Percentiles rank a stretch among this genome's conserved stretches.
phyloP scores from a whole-genome alignment of 1,140 invertebrate species.

The Apis laboriosa region DNA sequence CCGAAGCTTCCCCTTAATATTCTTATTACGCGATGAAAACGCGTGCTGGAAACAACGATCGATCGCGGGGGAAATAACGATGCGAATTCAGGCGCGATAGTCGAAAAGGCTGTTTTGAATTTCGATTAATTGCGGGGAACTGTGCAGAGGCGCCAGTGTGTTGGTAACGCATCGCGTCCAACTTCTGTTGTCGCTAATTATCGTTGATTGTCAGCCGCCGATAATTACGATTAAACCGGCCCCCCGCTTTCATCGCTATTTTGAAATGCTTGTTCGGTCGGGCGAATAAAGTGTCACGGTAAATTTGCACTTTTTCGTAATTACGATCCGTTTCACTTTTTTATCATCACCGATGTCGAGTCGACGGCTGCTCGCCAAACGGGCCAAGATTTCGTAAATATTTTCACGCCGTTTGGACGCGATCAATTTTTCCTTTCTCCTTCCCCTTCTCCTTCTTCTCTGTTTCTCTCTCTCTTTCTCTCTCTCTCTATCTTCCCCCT shows the following conservation, averaged over 20 bases:
- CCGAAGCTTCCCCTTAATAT: not conserved
- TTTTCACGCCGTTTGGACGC: not conserved
- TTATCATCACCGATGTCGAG: not conserved
- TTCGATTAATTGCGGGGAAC: constrained; percentile 29
- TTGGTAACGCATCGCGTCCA: constrained; percentile 9
- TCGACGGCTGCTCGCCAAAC: not conserved
- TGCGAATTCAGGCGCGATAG: not conserved
- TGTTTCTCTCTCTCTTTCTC: too few relatives aligned
- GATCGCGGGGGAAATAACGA: not conserved
- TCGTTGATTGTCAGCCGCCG: not conserved
- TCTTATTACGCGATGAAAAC: not conserved
- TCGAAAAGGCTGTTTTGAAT: constrained; percentile 25
- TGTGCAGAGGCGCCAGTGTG: not conserved
- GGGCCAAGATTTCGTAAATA: not conserved
- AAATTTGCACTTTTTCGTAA: constrained; percentile 12
- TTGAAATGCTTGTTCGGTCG: not conserved
- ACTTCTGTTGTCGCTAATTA: constrained; percentile 42
- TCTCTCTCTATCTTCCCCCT: too few relatives aligned
- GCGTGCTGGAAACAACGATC: not conserved
- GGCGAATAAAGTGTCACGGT: not conserved
- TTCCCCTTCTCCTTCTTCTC: too few relatives aligned
- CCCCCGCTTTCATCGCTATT: not conserved
- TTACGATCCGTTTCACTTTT: not conserved
- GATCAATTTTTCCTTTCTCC: not conserved
- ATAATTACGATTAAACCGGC: constrained; percentile 30